Percentiles rank a stretch among this genome's conserved stretches.
phyloP scores from a whole-genome alignment of 2,113 vertebrate species.

The Polyodon spathula region DNA sequence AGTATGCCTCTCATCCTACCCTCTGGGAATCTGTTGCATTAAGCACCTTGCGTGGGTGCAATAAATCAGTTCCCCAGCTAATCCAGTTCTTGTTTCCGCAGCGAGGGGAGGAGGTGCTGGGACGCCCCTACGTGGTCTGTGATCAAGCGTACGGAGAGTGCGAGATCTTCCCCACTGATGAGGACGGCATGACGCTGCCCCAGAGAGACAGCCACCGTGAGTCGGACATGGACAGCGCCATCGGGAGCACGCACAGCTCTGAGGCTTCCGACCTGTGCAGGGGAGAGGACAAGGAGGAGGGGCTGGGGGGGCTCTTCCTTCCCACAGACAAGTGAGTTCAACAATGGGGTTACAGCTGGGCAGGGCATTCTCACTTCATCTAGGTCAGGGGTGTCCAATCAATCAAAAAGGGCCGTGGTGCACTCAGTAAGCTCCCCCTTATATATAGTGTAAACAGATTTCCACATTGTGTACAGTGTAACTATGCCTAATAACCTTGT shows the following conservation, averaged over 20 bases:
- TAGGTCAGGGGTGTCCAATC: too few relatives aligned
- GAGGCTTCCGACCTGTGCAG: constrained; percentile 60
- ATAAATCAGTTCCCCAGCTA: too few relatives aligned
- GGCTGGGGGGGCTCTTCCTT: constrained; percentile 67
- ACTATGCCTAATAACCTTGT: too few relatives aligned
- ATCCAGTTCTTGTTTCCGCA: constrained; percentile 29
- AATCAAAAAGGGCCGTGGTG: too few relatives aligned
- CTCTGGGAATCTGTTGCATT: too few relatives aligned
- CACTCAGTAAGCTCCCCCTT: too few relatives aligned
- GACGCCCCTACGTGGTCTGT: constrained; percentile 61
- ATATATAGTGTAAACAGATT: too few relatives aligned
- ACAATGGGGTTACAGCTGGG: not conserved
- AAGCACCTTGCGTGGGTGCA: too few relatives aligned
- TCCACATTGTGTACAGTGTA: too few relatives aligned
- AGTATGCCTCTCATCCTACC: too few relatives aligned
- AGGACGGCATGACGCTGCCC: constrained; percentile 60
- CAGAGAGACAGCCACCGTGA: constrained; percentile 65
- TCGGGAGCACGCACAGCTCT: constrained; percentile 69
- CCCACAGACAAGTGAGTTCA: constrained; percentile 75
- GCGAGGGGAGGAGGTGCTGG: constrained; percentile 53
- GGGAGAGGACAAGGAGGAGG: constrained; percentile 59
- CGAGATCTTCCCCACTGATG: constrained; percentile 58
- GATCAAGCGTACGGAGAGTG: constrained; percentile 54
- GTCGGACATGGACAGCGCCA: constrained; percentile 81
- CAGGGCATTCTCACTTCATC: too few relatives aligned